Evolutionary conservation across 2,113 vertebrate species (phyloP).

Genomic region (Mirounga angustirostris): DNA sequence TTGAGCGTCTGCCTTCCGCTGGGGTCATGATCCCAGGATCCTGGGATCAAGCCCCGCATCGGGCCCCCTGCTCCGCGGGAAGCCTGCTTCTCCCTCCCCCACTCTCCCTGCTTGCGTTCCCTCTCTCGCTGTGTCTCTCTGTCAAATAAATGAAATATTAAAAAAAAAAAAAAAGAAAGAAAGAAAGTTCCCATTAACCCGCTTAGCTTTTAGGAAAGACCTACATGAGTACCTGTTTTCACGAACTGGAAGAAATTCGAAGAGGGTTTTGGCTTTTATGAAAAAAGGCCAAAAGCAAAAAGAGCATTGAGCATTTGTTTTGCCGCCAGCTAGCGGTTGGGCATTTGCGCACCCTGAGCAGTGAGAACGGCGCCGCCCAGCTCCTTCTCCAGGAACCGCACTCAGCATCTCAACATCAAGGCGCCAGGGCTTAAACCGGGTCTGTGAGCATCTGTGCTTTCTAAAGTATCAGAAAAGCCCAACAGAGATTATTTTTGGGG

Average conservation of each 20-base stretch:
- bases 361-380: neutral
- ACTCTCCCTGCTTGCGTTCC: too few species aligned
- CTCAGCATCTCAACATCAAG: neutral
- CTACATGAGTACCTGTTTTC: neutral
- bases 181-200: neutral
- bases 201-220: neutral
- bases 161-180: too few species aligned
- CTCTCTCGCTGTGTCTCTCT: too few species aligned
- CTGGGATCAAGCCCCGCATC: too few species aligned
- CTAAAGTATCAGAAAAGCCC: neutral
- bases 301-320: neutral
- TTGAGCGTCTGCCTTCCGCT: too few species aligned
- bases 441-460: neutral
- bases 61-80: too few species aligned
- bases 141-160: too few species aligned
- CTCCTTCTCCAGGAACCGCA: neutral
- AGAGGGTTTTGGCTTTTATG: neutral
- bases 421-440: neutral
- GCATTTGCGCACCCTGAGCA: neutral
- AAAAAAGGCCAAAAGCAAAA: neutral
- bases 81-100: too few species aligned
- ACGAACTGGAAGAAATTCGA: neutral
- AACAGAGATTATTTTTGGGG: neutral
- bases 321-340: neutral
- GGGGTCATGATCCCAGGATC: too few species aligned